phyloP scores from a whole-genome alignment of 1,140 invertebrate species.

The Apocrypta bakeri region DNA sequence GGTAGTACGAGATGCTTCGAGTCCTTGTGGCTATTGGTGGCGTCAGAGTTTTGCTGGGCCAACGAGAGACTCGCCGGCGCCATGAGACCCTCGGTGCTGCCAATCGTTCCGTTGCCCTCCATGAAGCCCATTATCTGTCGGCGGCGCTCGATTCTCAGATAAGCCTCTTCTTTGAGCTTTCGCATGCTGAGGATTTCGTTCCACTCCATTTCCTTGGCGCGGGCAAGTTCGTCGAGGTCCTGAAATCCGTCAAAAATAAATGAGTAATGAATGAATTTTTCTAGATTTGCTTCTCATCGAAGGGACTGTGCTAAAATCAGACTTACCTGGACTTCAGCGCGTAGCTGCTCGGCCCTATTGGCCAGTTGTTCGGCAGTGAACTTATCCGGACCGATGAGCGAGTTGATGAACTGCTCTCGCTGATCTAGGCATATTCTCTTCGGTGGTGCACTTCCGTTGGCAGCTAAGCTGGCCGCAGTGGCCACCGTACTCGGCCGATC shows the following conservation, averaged over 20 bases:
- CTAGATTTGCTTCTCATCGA: no score
- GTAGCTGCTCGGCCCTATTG: conserved; percentile 64
- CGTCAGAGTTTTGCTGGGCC: conserved; percentile 54
- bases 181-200: conserved; percentile 85
- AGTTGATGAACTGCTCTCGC: conserved; percentile 67
- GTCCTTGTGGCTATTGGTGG: conserved; percentile 35
- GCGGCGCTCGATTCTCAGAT: conserved; percentile 80
- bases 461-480: conserved; percentile 37
- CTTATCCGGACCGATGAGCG: conserved; percentile 65
- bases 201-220: conserved; percentile 88
- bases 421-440: conserved; percentile 68
- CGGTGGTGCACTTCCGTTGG: conserved; percentile 58
- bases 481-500: conserved; percentile 56
- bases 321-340: conserved; percentile 66
- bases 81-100: conserved; percentile 56
- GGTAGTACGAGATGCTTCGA: conserved; percentile 44
- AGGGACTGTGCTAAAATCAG: no score
- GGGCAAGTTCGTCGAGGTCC: conserved; percentile 80
- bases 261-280: not conserved
- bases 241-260: conserved; percentile 57
- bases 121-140: conserved; percentile 77
- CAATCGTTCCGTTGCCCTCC: conserved; percentile 60
- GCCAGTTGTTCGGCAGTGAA: conserved; percentile 66
- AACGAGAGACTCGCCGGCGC: conserved; percentile 60
- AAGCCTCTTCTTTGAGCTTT: conserved; percentile 87